A percentile compares a stretch with the other conserved stretches of the same genome.
Conservation (phyloP, 2,888 invertebrate genomes). For the Epirrhoe alternata region DNA sequence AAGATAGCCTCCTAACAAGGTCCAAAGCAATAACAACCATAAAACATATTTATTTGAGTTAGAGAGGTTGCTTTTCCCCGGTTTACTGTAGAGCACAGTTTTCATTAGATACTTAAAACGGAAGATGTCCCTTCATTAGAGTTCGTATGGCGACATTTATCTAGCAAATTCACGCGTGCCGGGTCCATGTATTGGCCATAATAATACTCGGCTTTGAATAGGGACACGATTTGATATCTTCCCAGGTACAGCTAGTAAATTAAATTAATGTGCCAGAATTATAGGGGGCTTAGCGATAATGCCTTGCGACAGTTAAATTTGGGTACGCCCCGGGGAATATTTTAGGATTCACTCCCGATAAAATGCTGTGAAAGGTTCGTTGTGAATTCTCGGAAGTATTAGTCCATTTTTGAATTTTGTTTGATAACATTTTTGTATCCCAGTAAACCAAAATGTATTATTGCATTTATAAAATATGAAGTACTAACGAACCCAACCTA, state of each 20-base stretch:
- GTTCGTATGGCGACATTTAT: slow-evolving; percentile 58
- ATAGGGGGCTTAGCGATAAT: slow-evolving; percentile 43
- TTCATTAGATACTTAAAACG: slow-evolving; percentile 56
- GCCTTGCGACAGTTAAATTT: slow-evolving; percentile 35
- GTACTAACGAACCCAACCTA: not conserved
- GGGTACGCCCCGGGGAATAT: slow-evolving; percentile 27
- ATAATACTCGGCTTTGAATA: slow-evolving; percentile 40
- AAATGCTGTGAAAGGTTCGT: slow-evolving; percentile 22
- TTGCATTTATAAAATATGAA: not conserved
- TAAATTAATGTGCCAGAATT: slow-evolving; percentile 44
- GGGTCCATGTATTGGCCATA: slow-evolving; percentile 30
- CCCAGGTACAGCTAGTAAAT: slow-evolving; percentile 38
- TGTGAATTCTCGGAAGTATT: slow-evolving; percentile 24
- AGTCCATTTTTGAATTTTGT: slow-evolving; percentile 11
- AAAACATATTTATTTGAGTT: slow-evolving; percentile 11
- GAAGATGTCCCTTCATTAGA: slow-evolving; percentile 63
- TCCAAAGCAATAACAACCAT: not conserved
- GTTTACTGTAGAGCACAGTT: slow-evolving; percentile 47
- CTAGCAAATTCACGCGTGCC: slow-evolving; percentile 46
- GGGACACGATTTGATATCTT: slow-evolving; percentile 41
- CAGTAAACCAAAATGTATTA: not conserved
- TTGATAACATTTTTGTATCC: slow-evolving; percentile 16
- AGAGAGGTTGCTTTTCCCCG: not conserved
- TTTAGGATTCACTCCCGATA: slow-evolving; percentile 28
- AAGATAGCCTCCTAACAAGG: not conserved